A percentile compares a stretch with the other conserved stretches of the same genome.
Conservation (phyloP, 2,797 vertebrate species). For the Pseudopleuronectes americanus region DNA sequence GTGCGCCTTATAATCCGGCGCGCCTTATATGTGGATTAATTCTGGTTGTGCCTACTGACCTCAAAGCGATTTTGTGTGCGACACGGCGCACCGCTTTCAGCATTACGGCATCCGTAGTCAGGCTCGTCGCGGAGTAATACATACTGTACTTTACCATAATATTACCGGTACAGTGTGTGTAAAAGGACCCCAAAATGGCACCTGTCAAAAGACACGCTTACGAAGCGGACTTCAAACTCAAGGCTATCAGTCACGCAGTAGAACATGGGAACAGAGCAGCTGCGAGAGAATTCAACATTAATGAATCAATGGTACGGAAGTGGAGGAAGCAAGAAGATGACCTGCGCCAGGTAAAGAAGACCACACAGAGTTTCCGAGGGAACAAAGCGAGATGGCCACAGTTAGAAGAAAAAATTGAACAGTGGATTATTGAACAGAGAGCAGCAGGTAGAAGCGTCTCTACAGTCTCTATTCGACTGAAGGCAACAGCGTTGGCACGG, state of each 20-base stretch:
- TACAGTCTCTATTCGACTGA: constrained; percentile 3
- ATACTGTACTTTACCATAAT: too few species aligned
- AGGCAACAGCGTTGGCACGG: neutral
- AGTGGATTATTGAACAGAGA: constrained; percentile 52
- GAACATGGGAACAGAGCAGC: constrained; percentile 36
- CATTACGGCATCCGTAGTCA: too few species aligned
- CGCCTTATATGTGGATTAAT: too few species aligned
- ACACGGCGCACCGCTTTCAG: too few species aligned
- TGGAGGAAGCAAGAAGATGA: constrained; percentile 44
- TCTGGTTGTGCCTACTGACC: neutral
- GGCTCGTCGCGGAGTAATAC: too few species aligned
- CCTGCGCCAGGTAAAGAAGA: constrained; percentile 9
- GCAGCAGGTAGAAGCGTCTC: constrained; percentile 9
- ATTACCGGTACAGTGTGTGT: too few species aligned
- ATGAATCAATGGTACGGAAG: constrained; percentile 47
- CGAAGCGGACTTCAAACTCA: constrained; percentile 10
- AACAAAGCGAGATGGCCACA: constrained; percentile 52
- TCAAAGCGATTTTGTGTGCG: too few species aligned
- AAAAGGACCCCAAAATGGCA: too few species aligned
- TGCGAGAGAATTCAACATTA: constrained; percentile 46
- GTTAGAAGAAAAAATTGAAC: constrained; percentile 48
- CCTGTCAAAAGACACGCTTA: too few species aligned
- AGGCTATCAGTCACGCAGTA: constrained; percentile 7
- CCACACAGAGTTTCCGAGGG: constrained; percentile 28
- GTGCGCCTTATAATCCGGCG: too few species aligned